Conservation (phyloP, 2,888 invertebrate genomes). For the Kryphioiulus occultus region DNA sequence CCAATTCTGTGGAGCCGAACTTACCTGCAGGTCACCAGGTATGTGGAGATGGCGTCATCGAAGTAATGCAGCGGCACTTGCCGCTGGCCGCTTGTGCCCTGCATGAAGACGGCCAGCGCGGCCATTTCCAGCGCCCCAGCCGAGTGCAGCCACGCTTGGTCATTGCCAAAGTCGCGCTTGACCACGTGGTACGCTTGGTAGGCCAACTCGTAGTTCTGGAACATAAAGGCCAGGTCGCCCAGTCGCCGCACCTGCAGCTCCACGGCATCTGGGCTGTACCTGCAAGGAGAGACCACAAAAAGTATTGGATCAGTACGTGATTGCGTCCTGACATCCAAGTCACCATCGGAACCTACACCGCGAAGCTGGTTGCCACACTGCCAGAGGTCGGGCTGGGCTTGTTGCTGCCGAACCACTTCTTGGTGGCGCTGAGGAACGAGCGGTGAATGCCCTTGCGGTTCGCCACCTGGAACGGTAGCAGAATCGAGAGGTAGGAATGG, state of each 20-base stretch:
- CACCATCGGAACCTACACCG: conserved; percentile 73
- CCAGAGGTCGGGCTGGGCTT: conserved; percentile 74
- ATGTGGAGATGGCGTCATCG: conserved; percentile 92
- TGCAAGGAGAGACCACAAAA: conserved; percentile 54
- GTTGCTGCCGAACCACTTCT: conserved; percentile 92
- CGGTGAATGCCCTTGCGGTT: conserved; percentile 85
- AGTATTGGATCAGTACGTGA: too few relatives aligned
- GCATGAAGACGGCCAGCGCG: conserved; percentile 88
- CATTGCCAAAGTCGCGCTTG: conserved; percentile 96
- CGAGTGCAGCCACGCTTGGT: conserved; percentile 96
- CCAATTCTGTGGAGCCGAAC: too few relatives aligned
- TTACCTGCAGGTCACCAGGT: conserved; percentile 87
- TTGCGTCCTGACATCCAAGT: too few relatives aligned
- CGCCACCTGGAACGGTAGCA: conserved; percentile 64
- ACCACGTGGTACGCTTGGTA: conserved; percentile 94
- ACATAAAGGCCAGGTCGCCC: conserved; percentile 95
- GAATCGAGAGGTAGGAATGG: too few relatives aligned
- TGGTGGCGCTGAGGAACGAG: conserved; percentile 91
- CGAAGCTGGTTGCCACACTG: conserved; percentile 76
- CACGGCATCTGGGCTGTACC: conserved; percentile 68
- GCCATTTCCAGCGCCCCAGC: conserved; percentile 98
- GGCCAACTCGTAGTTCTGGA: conserved; percentile 90
- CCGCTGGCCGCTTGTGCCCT: conserved; percentile 64
- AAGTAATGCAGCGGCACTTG: conserved; percentile 74
- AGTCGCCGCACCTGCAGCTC: conserved; percentile 92